These are phyloP conservation scores for Fabriciana adippe DNA, from an alignment of 2,888 invertebrate genomes.

Conservation along the genomic window DNA sequence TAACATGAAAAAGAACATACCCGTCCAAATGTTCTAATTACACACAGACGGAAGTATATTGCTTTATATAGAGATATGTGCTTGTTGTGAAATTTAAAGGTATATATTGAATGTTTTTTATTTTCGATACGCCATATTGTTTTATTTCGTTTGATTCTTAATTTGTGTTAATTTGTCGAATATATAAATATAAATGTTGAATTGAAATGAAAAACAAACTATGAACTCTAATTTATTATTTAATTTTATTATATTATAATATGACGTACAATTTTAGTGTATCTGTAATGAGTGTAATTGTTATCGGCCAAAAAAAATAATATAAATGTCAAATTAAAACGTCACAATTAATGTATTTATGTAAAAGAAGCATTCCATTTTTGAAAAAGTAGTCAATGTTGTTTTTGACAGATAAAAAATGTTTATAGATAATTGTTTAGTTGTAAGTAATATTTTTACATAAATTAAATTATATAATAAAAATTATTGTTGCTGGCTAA, in stretches of 20 bases:
- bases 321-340: no score
- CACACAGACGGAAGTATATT: no score
- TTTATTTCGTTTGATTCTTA: neutral
- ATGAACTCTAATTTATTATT: neutral
- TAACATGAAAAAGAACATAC: no score
- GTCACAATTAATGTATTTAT: neutral
- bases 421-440: slow-evolving; percentile 20
- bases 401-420: neutral
- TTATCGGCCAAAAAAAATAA: no score
- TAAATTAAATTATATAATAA: slow-evolving; percentile 50
- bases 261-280: no score
- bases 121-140: neutral
- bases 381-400: neutral
- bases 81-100: no score
- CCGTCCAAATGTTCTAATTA: no score
- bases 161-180: neutral
- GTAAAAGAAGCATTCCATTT: slow-evolving; percentile 4
- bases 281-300: no score
- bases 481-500: slow-evolving; percentile 58
- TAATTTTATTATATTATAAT: neutral
- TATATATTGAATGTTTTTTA: no score
- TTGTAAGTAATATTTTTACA: slow-evolving; percentile 55
- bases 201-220: neutral
- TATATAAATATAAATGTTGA: neutral
- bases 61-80: no score